These are phyloP conservation scores for Passer montanus DNA, from an alignment of 2,113 vertebrate species.

Conservation along the genomic window DNA sequence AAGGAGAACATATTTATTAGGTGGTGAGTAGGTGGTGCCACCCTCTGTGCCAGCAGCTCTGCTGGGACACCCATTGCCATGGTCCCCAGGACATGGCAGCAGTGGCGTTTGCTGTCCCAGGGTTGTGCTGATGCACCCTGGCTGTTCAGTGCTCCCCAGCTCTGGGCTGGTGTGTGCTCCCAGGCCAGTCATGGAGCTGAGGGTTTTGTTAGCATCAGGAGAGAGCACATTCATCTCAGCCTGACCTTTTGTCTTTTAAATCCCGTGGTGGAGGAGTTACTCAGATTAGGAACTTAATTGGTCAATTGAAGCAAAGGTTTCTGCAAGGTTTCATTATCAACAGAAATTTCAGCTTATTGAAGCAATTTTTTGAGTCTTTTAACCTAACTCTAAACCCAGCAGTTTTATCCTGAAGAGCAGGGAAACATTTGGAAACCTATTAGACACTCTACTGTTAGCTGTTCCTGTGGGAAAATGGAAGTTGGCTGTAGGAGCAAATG, in stretches of 20 bases:
- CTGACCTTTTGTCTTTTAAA: not conserved
- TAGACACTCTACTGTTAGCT: not conserved
- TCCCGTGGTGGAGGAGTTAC: not conserved
- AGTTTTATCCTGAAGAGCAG: not conserved
- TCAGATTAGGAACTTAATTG: not conserved
- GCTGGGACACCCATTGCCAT: not conserved
- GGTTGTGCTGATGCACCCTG: not conserved
- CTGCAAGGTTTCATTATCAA: not conserved
- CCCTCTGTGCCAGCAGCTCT: not conserved
- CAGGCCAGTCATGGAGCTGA: fast-evolving
- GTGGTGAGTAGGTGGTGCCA: not conserved
- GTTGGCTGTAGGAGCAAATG: not conserved
- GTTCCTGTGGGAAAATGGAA: not conserved
- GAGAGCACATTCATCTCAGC: fast-evolving
- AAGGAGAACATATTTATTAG: not conserved
- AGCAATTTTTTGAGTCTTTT: not conserved
- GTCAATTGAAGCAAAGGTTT: not conserved
- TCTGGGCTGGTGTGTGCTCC: not conserved
- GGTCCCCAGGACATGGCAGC: fast-evolving
- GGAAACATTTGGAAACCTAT: not conserved
- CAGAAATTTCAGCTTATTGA: conserved; percentile 20
- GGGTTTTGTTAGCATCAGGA: not conserved
- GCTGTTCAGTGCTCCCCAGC: not conserved
- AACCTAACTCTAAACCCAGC: not conserved
- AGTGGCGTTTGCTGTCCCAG: not conserved